Base-by-base conservation (phyloP, 2,888 invertebrate genomes). In the Scotopteryx bipunctaria region DNA sequence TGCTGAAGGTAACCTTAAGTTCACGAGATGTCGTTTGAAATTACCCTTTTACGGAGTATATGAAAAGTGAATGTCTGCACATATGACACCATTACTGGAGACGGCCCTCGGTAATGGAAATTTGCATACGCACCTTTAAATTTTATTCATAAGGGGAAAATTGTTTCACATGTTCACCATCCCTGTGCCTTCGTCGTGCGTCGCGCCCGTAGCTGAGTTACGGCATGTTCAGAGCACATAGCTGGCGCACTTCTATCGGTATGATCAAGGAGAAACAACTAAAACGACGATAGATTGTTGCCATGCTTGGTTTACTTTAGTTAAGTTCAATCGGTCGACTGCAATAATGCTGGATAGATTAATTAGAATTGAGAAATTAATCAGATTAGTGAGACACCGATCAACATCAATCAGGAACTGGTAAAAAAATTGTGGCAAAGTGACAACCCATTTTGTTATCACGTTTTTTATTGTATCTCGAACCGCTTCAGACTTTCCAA, bases 61-160 rank as follows among this genome's bases (percentile, higher is more conserved):
- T 81, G 76, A 78, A 83, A 84, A 77, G 77, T 78, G 81, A 83
- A 82, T 77, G 79, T 73, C 70, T 74, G 75, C 80, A 77, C 75
- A 79, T 81, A 81, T 79, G 81, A 81, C 81, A 81, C 79, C 83
- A 83, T 85, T 86, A 81, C 76, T 64, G 71, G 70, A 77, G 79
- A 82, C 78, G 77, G 78, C 70, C 71, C 72, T 65, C 72, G 70
- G 80, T 86, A 88, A 87, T 86, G 83, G 85, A 81, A 83, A 88
- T 89, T 87, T 85, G 82, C 87, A 88, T 87, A 81, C 82, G 76
- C 82, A 84, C 80, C 86, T 88, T 83, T 84, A 87, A 89, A 86
- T 84, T 83, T 87, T 89, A 89, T 88, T 89, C 88, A 85, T 88
- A 87, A 86, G 84, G 76, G 78, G 87, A 84, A 87, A 88, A 88